phyloP scores from a whole-genome alignment of 1,140 invertebrate genomes.

The Grapholita molesta region DNA sequence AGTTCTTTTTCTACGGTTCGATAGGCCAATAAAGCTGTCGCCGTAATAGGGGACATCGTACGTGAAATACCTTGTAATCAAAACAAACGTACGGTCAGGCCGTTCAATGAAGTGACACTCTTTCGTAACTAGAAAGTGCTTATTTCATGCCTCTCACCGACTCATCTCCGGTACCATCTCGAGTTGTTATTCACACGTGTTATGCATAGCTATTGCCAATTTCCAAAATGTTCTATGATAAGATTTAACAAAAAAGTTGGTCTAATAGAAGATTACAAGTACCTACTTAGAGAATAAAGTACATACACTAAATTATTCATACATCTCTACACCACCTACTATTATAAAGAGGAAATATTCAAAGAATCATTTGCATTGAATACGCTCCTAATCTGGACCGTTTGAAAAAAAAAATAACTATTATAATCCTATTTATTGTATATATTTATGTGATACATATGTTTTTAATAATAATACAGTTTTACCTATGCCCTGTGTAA shows the following conservation, averaged over 20 bases:
- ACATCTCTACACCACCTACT: no score
- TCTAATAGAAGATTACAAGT: neutral
- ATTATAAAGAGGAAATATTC: no score
- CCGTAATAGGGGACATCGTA: constrained; percentile 36
- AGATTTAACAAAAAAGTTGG: no score
- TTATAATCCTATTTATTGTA: no score
- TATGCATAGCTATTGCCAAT: neutral
- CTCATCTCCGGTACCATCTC: constrained; percentile 6
- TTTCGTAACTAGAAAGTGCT: constrained; percentile 69
- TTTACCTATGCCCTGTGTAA: no score
- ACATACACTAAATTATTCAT: no score
- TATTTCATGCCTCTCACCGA: constrained; percentile 31
- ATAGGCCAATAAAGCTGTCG: constrained; percentile 37
- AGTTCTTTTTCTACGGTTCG: constrained; percentile 16
- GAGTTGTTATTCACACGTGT: neutral
- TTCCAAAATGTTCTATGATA: no score
- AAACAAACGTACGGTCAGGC: constrained; percentile 43
- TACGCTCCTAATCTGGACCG: no score
- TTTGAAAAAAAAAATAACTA: no score
- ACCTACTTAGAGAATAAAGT: neutral
- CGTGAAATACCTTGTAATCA: constrained; percentile 36
- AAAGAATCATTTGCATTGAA: no score
- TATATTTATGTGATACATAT: no score
- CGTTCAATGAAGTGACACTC: constrained; percentile 51
- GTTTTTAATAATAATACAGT: no score